phyloP scores from a whole-genome alignment of 2,113 vertebrate genomes.

The Tragelaphus buxtoni region DNA sequence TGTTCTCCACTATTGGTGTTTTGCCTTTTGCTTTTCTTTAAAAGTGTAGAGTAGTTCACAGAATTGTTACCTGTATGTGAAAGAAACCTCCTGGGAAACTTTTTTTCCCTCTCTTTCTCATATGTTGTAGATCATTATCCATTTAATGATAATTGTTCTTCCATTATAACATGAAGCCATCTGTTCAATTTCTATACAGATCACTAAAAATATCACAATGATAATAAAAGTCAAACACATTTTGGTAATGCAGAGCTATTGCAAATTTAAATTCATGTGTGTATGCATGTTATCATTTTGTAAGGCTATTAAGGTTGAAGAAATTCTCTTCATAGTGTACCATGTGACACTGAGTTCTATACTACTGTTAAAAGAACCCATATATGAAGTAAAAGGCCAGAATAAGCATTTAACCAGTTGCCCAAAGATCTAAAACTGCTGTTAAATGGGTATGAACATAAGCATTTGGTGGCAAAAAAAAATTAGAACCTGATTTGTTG shows the following conservation, averaged over 20 bases:
- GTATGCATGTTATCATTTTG: neutral
- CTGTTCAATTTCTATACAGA: slow-evolving; percentile 49
- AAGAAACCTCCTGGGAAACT: neutral
- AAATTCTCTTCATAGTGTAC: neutral
- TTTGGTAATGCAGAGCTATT: neutral
- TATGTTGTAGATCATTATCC: slow-evolving; percentile 55
- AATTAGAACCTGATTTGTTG: neutral
- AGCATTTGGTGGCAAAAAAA: neutral
- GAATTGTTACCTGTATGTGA: neutral
- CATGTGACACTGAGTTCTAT: neutral
- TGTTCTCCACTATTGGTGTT: neutral
- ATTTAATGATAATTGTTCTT: slow-evolving; percentile 61
- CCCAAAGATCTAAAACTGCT: neutral
- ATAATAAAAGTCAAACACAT: slow-evolving; percentile 43
- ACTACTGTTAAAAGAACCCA: neutral
- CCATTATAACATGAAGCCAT: slow-evolving; percentile 49
- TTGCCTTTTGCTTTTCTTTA: neutral
- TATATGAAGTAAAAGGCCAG: neutral
- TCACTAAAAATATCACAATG: slow-evolving; percentile 48
- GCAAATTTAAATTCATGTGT: neutral
- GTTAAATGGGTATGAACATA: neutral
- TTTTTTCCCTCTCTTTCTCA: neutral
- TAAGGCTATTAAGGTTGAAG: neutral
- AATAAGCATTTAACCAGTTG: neutral
- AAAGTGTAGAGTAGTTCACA: neutral